A percentile compares a stretch with the other conserved stretches of the same genome.
These are phyloP conservation scores for Pogonomyrmex barbatus DNA, from an alignment of 1,140 invertebrate species.

Conservation along the genomic window DNA sequence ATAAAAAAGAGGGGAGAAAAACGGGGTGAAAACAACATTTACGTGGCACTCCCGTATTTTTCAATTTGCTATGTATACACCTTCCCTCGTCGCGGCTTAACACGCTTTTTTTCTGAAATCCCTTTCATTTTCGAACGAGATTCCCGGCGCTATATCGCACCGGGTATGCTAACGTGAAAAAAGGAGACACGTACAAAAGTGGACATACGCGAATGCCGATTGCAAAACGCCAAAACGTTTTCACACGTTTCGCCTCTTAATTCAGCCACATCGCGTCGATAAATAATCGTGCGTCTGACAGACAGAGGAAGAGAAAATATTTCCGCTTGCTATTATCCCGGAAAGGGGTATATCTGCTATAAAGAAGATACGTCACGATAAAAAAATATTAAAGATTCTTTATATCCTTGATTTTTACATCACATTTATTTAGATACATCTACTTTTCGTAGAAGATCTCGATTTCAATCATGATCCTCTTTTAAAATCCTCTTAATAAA, in stretches of 20 bases:
- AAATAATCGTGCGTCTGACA: constrained; percentile 25
- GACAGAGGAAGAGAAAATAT: not conserved
- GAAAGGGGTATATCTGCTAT: not conserved
- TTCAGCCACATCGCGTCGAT: constrained; percentile 32
- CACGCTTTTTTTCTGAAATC: constrained; percentile 59
- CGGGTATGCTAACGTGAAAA: constrained; percentile 55
- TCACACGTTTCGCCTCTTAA: constrained; percentile 4
- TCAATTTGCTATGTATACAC: constrained; percentile 62
- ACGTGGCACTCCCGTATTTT: constrained; percentile 60
- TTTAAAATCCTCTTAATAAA: no score
- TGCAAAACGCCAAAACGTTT: constrained; percentile 12
- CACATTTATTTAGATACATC: not conserved
- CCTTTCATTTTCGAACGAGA: constrained; percentile 56
- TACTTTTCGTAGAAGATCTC: not conserved
- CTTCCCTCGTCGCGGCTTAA: constrained; percentile 52
- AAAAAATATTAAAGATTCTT: not conserved
- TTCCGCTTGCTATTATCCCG: not conserved
- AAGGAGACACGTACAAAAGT: constrained; percentile 12
- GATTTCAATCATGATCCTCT: not conserved
- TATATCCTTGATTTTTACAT: not conserved
- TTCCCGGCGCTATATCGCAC: not conserved
- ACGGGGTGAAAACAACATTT: constrained; percentile 57
- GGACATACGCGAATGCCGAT: constrained; percentile 29
- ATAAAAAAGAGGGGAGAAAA: constrained; percentile 38
- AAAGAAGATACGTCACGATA: not conserved